phyloP scores from a whole-genome alignment of 2,888 invertebrate genomes.

The Hirtodrosophila cameraria region DNA sequence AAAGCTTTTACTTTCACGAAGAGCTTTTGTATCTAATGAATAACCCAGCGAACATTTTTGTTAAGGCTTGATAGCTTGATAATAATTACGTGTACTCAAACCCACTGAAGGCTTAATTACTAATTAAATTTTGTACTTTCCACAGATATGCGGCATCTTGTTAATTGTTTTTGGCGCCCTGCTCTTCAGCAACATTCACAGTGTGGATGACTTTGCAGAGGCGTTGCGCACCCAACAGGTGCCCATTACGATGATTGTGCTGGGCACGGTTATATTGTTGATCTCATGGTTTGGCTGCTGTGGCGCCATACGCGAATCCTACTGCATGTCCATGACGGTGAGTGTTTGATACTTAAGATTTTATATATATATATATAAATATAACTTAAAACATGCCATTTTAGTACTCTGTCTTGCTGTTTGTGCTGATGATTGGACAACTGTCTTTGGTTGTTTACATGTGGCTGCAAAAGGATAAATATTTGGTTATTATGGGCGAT shows the following conservation, averaged over 20 bases:
- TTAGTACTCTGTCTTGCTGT: slow-evolving; percentile 89
- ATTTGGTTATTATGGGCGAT: slow-evolving; percentile 85
- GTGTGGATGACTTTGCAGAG: slow-evolving; percentile 85
- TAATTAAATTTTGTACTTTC: background rate
- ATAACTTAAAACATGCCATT: background rate
- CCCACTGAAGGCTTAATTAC: no score
- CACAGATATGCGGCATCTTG: slow-evolving; percentile 89
- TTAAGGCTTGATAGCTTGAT: background rate
- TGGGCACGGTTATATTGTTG: slow-evolving; percentile 90
- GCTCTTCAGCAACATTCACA: slow-evolving; percentile 87
- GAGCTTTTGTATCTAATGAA: slow-evolving; percentile 1
- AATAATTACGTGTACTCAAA: no score
- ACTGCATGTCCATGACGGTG: slow-evolving; percentile 94
- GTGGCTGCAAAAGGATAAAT: slow-evolving; percentile 87
- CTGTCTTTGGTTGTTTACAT: slow-evolving; percentile 89
- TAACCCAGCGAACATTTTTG: slow-evolving; percentile 27
- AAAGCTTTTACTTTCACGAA: slow-evolving; percentile 32
- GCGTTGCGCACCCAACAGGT: slow-evolving; percentile 86
- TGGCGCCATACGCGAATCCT: slow-evolving; percentile 94
- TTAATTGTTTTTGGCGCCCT: slow-evolving; percentile 88
- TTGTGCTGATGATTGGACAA: slow-evolving; percentile 90
- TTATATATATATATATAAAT: background rate
- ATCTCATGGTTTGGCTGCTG: slow-evolving; percentile 96
- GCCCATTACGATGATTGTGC: slow-evolving; percentile 88
- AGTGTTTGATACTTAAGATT: slow-evolving; percentile 72